Evolutionary conservation across 1,140 invertebrate genomes (phyloP).

Genomic region (Palaemon carinicauda): DNA sequence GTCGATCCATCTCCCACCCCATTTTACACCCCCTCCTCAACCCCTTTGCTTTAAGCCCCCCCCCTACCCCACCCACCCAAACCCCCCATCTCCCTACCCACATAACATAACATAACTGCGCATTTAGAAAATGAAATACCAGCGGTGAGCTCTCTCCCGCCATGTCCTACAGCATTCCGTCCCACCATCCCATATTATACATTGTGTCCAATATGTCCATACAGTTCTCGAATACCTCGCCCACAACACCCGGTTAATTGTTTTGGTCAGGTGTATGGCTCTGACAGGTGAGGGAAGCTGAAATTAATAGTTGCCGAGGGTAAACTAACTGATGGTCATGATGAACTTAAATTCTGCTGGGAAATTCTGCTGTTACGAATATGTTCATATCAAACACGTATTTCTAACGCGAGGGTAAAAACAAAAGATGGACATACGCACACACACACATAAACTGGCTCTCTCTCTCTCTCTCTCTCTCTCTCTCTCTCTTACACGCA

Average conservation of each 20-base stretch:
- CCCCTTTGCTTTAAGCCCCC: background rate
- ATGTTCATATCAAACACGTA: background rate
- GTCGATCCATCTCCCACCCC: background rate
- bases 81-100: background rate
- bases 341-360: slow-evolving; percentile 39
- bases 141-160: background rate
- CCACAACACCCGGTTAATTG: slow-evolving; percentile 42
- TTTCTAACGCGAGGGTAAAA: background rate
- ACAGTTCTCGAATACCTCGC: slow-evolving; percentile 44
- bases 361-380: slow-evolving; percentile 27
- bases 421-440: background rate
- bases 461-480: no score
- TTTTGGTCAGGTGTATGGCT: slow-evolving; percentile 27
- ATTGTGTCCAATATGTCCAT: slow-evolving; percentile 24
- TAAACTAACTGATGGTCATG: slow-evolving; percentile 27
- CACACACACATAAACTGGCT: slow-evolving; percentile 2
- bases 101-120: background rate
- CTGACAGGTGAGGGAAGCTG: slow-evolving; percentile 48
- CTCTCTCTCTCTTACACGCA: no score
- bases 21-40: background rate
- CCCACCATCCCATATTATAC: no score
- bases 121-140: background rate
- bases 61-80: background rate
- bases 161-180: background rate
- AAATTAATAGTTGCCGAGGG: slow-evolving; percentile 52